These are phyloP conservation scores for Polietes domitor DNA, from an alignment of 2,888 invertebrate genomes.

Conservation along the genomic window DNA sequence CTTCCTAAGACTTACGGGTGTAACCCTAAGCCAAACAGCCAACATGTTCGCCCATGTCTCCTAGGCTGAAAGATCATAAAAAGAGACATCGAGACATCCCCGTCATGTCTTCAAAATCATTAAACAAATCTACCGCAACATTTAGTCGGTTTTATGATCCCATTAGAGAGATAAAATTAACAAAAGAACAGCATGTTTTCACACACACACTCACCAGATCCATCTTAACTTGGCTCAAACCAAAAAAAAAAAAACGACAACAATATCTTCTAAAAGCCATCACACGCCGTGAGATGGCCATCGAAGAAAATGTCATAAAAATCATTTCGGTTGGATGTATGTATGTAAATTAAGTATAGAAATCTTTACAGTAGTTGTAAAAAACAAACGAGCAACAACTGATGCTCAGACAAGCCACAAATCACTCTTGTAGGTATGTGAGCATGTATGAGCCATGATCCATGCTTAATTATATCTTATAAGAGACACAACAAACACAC, in stretches of 20 bases:
- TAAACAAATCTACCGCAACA: conserved; percentile 24
- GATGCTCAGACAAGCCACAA: conserved; percentile 15
- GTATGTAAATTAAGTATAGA: conserved; percentile 18
- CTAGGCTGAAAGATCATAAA: background rate
- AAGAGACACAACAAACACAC: background rate
- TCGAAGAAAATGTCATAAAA: conserved; percentile 29
- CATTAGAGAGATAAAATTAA: conserved; percentile 62
- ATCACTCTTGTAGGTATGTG: background rate
- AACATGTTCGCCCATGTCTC: too few relatives aligned
- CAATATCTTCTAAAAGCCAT: background rate
- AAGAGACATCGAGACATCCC: too few relatives aligned
- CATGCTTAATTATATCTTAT: conserved; percentile 19
- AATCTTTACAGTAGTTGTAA: conserved; percentile 26
- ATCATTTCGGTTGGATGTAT: background rate
- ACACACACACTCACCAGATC: background rate
- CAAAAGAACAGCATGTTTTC: conserved; percentile 49
- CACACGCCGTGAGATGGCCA: conserved; percentile 1
- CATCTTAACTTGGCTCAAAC: background rate
- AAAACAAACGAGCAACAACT: background rate
- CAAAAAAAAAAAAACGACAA: too few relatives aligned
- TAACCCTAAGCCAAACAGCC: too few relatives aligned
- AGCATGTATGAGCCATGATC: background rate
- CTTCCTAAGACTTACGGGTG: too few relatives aligned
- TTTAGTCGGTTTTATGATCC: conserved; percentile 55
- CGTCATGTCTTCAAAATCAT: background rate